Percentiles rank a stretch among this genome's conserved stretches.
Conservation (phyloP, 37 sponge, comb jelly and placozoan species). For the Spongilla lacustris region DNA sequence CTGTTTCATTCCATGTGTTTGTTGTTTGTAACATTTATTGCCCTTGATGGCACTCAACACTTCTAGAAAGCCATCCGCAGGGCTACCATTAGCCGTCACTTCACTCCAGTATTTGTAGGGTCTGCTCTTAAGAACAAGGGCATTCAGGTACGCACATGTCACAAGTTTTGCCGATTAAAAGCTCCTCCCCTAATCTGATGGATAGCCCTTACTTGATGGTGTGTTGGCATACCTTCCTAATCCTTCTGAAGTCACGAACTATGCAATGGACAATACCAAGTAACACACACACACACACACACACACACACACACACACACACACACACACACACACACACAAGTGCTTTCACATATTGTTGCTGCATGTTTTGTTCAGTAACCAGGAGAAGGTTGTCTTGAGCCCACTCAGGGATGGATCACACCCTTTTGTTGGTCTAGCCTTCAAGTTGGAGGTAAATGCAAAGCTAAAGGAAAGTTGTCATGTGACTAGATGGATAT, state of each 20-base stretch:
- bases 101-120: constrained; percentile 96
- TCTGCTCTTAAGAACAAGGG: constrained; percentile 99
- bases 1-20: no score
- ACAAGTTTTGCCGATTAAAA: not conserved
- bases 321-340: constrained; percentile 22
- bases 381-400: constrained; percentile 63
- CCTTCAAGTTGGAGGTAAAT: constrained; percentile 96
- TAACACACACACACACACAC: constrained; percentile 29
- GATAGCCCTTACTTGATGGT: constrained; percentile 87
- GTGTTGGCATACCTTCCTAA: constrained; percentile 92
- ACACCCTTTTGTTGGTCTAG: constrained; percentile 86
- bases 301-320: constrained; percentile 52
- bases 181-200: not conserved
- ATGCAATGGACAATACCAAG: constrained; percentile 75
- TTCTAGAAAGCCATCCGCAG: constrained; percentile 84
- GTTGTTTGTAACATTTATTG: no score
- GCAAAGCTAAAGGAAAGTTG: not conserved
- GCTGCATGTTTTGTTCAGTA: constrained; percentile 8
- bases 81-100: constrained; percentile 68
- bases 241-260: constrained; percentile 92
- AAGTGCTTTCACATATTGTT: not conserved
- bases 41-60: no score
- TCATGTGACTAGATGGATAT: no score
- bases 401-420: constrained; percentile 50
- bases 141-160: constrained; percentile 57